Conservation (phyloP, 1,140 invertebrate species). For the Megathymus violae region DNA sequence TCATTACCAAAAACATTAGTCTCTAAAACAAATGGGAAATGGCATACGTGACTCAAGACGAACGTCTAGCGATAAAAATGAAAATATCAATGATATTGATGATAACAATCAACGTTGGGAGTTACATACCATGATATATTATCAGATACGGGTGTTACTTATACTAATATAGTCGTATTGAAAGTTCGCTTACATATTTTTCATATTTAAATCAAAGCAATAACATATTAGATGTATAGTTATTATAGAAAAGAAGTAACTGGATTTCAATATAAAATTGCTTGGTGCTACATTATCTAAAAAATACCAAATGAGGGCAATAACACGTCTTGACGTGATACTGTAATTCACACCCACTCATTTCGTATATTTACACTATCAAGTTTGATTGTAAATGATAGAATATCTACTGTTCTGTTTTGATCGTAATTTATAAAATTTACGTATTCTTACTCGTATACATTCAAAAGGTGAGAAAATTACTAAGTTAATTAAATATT, state of each 20-base stretch:
- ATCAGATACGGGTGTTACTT: too few species aligned
- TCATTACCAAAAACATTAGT: slow-evolving; percentile 14
- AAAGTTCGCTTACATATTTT: slow-evolving; percentile 52
- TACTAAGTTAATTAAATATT: too few species aligned
- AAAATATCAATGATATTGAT: slow-evolving; percentile 72
- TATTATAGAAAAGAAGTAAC: too few species aligned
- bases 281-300: too few species aligned
- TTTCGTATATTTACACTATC: background rate
- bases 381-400: background rate
- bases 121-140: slow-evolving; percentile 55
- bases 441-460: background rate
- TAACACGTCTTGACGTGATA: background rate
- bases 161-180: slow-evolving; percentile 67
- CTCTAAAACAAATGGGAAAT: slow-evolving; percentile 42
- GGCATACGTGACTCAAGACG: slow-evolving; percentile 78
- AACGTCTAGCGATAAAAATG: slow-evolving; percentile 65
- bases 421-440: background rate
- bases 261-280: background rate
- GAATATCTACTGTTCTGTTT: background rate
- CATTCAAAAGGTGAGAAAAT: background rate
- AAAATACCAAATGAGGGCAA: background rate
- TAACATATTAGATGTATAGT: too few species aligned
- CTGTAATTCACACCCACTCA: background rate
- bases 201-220: background rate
- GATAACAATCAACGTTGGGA: slow-evolving; percentile 59